These are phyloP conservation scores for Corythoichthys haematopterus DNA, from an alignment of 2,113 vertebrate species.

Conservation along the genomic window DNA sequence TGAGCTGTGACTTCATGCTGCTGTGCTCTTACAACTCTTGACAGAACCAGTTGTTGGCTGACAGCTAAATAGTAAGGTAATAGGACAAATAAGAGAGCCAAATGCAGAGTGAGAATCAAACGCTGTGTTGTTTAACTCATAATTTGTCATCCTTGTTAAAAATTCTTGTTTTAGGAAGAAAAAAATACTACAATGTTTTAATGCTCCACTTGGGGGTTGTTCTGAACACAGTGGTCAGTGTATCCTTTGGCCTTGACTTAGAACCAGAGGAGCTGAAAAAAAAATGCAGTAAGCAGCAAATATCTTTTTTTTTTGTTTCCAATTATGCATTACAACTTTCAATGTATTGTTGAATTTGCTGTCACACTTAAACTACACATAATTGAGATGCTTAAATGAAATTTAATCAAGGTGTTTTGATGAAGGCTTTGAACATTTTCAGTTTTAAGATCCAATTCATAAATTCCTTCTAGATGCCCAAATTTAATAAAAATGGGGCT, in stretches of 20 bases:
- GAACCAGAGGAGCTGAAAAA: neutral
- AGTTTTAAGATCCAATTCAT: neutral
- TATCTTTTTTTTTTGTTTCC: neutral
- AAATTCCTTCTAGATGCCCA: neutral
- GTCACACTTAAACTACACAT: neutral
- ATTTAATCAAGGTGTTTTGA: neutral
- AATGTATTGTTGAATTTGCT: neutral
- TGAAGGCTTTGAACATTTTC: neutral
- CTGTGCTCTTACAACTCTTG: slow-evolving; percentile 7
- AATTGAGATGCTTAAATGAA: neutral
- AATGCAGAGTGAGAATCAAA: slow-evolving; percentile 19
- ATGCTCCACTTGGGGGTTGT: neutral
- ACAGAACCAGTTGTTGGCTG: slow-evolving; percentile 21
- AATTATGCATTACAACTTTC: neutral
- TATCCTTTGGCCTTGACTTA: slow-evolving; percentile 1
- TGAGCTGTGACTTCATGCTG: slow-evolving; percentile 13
- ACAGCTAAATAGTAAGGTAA: slow-evolving; percentile 23
- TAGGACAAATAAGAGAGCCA: slow-evolving; percentile 22
- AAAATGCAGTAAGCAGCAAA: neutral
- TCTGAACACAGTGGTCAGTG: neutral
- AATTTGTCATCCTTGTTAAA: slow-evolving; percentile 8
- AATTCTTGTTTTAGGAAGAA: neutral
- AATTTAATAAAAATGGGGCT: neutral
- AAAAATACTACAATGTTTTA: neutral
- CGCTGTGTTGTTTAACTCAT: slow-evolving; percentile 25